Evolutionary conservation across 2,888 invertebrate genomes (phyloP).

Genomic region (Sesia apiformis): DNA sequence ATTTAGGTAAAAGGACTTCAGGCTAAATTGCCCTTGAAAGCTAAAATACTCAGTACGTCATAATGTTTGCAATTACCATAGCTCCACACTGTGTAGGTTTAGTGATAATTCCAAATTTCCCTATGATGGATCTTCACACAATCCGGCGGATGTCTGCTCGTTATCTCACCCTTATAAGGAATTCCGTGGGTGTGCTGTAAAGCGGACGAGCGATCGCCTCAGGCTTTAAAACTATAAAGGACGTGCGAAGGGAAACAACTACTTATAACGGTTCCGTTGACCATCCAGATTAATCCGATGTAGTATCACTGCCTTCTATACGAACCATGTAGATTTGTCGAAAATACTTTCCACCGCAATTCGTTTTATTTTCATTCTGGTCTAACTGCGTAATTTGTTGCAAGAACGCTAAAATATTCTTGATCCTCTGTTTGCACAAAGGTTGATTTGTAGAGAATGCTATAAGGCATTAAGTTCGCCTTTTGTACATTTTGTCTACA

Average conservation of each 20-base stretch:
- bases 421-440: too few species aligned
- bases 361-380: background rate
- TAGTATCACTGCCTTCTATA: too few species aligned
- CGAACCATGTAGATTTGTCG: too few species aligned
- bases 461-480: too few species aligned
- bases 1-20: too few species aligned
- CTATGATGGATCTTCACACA: slow-evolving; percentile 28
- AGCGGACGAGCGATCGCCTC: slow-evolving; percentile 25
- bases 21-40: too few species aligned
- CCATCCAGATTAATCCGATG: too few species aligned
- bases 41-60: too few species aligned
- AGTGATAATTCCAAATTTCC: slow-evolving; percentile 5
- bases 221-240: slow-evolving; percentile 20
- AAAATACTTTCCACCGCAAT: background rate
- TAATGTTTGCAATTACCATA: too few species aligned
- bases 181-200: slow-evolving; percentile 42
- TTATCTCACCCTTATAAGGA: slow-evolving; percentile 55
- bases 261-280: too few species aligned
- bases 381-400: background rate
- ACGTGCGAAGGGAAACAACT: slow-evolving; percentile 17
- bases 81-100: background rate
- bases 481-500: too few species aligned
- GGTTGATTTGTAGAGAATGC: too few species aligned
- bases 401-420: background rate
- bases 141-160: slow-evolving; percentile 55